Evolutionary conservation across 1,140 invertebrate species (phyloP).

Genomic region (Aphaenogaster ashmeadi): DNA sequence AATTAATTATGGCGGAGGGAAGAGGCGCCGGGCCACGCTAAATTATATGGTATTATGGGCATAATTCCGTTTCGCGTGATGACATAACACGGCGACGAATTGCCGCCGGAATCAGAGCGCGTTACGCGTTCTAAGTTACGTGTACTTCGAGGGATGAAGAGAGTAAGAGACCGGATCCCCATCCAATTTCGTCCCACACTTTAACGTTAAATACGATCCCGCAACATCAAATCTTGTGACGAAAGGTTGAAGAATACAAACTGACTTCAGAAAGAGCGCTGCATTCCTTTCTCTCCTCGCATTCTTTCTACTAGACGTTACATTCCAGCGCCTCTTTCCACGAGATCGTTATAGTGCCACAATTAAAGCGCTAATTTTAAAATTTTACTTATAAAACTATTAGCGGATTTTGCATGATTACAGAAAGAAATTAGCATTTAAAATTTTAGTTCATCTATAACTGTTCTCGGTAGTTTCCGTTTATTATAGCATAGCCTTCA

Average conservation of each 20-base stretch:
- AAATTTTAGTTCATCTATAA: not conserved
- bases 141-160: not conserved
- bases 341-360: not conserved
- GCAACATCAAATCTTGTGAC: not conserved
- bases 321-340: not conserved
- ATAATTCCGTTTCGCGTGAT: constrained; percentile 4
- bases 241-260: not conserved
- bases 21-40: constrained; percentile 17
- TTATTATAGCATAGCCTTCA: not conserved
- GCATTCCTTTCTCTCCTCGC: not conserved
- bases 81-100: not conserved
- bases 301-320: not conserved
- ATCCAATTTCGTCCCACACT: not conserved
- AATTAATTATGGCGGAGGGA: constrained; percentile 78
- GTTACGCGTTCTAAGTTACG: not conserved
- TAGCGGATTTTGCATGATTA: not conserved
- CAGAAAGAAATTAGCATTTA: not conserved
- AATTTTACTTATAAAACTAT: not conserved
- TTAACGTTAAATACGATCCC: not conserved
- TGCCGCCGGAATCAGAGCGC: not conserved
- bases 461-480: not conserved
- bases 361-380: not conserved
- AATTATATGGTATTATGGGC: constrained; percentile 39
- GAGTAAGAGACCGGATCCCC: not conserved
- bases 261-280: not conserved